Evolutionary conservation across 2,797 vertebrate species (phyloP).

Genomic region (Etheostoma nigrum): DNA sequence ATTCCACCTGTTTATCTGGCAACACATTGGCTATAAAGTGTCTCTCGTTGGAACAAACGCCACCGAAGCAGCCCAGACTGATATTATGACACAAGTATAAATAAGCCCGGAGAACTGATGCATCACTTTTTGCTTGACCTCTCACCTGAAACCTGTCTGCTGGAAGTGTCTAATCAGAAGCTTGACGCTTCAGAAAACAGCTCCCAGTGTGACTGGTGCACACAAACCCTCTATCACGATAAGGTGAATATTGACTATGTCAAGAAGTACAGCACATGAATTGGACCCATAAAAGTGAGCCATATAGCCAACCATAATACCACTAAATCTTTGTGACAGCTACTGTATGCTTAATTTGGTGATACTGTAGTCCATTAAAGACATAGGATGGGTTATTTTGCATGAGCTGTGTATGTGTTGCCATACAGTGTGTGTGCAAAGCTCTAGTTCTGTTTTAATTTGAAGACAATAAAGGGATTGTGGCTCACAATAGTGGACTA

Average conservation of each 20-base stretch:
- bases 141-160: slow-evolving; percentile 16
- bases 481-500: slow-evolving; percentile 35
- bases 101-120: background rate
- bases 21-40: background rate
- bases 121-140: slow-evolving; percentile 20
- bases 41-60: background rate
- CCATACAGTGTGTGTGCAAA: background rate
- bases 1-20: slow-evolving; percentile 19
- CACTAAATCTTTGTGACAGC: background rate
- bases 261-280: background rate
- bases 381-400: background rate
- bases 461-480: slow-evolving; percentile 55
- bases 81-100: background rate
- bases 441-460: slow-evolving; percentile 30
- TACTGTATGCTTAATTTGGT: background rate
- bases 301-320: slow-evolving; percentile 12
- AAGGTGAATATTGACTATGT: background rate
- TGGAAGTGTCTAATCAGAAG: slow-evolving; percentile 8
- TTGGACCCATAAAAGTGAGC: slow-evolving; percentile 13
- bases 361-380: slow-evolving; percentile 12
- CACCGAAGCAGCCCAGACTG: background rate
- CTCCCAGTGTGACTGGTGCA: background rate
- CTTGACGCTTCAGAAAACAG: background rate
- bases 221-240: background rate
- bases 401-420: slow-evolving; percentile 8